Base-by-base conservation (phyloP, 1,140 invertebrate species). In the Heliconius congener region DNA sequence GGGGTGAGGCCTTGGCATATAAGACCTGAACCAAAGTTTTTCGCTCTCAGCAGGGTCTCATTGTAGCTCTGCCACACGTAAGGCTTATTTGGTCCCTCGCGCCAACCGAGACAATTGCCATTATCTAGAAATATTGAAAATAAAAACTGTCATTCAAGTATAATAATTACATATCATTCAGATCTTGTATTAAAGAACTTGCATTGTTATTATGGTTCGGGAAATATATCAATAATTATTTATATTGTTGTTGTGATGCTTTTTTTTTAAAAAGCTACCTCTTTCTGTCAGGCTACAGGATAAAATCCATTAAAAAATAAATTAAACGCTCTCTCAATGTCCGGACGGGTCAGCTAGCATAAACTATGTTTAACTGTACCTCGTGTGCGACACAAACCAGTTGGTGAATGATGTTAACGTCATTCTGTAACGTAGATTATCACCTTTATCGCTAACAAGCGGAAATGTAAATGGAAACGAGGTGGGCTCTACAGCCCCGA, bases 41-140 rank as follows among this genome's bases (percentile, higher is more conserved):
- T 98, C 79, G 98, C 98, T 85, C 98, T 96, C 72, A 98, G 95
- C 80, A 99, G 95, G 4, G 98, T 97, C 94, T 99, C 98, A 94
- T 99, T 98, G 94, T 99, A 99, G 87, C 97, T 97, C 71, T 99
- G 96, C 98, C 98, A 99, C 91, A 97, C 96, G 90, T 98, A 99
- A 0, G 97, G 97, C 91, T 97, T 97, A 76, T 95, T 96, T 78
- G 97, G 96, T 42, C 96, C 96, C 83, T 98, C 98, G 76, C 98
- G 96, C 97, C 98, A 99, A 74, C 99, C 98, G 78, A 99, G 95
- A 94, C 98, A 99, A 71, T 96, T 97, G 71, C 98, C 98, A 96
- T 99, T 98, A 95, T 98, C 97, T 98, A 91, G 52, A 93, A 91
- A 79, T 23, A 30, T 1, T 34, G 3, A 39, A 37, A 66, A 30